Conservation (phyloP, 2,888 invertebrate genomes). For the Rosalia funebris region DNA sequence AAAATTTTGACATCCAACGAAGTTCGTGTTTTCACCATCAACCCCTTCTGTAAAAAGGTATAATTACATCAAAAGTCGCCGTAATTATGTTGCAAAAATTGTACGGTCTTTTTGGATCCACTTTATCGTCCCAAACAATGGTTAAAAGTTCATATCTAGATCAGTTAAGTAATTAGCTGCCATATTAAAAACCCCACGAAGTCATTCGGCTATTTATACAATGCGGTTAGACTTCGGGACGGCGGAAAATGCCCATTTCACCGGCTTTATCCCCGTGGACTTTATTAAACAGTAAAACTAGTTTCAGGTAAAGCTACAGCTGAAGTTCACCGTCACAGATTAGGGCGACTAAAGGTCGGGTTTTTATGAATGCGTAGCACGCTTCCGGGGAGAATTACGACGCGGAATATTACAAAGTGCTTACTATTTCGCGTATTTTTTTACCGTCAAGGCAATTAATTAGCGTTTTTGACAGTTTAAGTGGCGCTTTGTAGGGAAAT, state of each 20-base stretch:
- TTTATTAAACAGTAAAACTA: constrained; percentile 27
- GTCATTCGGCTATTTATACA: constrained; percentile 23
- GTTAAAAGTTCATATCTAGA: too few species aligned
- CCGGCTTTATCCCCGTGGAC: constrained; percentile 12
- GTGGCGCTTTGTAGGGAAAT: neutral
- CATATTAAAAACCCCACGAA: constrained; percentile 22
- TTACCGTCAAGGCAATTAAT: neutral
- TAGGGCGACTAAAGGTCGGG: neutral
- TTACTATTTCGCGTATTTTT: neutral
- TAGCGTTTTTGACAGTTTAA: neutral
- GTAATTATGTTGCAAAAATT: too few species aligned
- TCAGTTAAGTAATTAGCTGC: constrained; percentile 31
- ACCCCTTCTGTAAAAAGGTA: too few species aligned
- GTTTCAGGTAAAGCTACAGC: constrained; percentile 14
- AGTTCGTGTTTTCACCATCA: too few species aligned
- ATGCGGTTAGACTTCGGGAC: constrained; percentile 22
- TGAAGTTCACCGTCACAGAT: neutral
- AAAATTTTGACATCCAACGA: too few species aligned
- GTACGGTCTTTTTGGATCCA: too few species aligned
- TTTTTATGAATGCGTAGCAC: neutral
- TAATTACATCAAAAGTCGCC: too few species aligned
- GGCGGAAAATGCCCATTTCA: constrained; percentile 23
- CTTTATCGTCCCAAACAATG: constrained; percentile 2
- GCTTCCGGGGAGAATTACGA: neutral
- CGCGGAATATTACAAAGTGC: neutral